phyloP scores from a whole-genome alignment of 2,113 vertebrate genomes.

The Gymnocephalus cernua region DNA sequence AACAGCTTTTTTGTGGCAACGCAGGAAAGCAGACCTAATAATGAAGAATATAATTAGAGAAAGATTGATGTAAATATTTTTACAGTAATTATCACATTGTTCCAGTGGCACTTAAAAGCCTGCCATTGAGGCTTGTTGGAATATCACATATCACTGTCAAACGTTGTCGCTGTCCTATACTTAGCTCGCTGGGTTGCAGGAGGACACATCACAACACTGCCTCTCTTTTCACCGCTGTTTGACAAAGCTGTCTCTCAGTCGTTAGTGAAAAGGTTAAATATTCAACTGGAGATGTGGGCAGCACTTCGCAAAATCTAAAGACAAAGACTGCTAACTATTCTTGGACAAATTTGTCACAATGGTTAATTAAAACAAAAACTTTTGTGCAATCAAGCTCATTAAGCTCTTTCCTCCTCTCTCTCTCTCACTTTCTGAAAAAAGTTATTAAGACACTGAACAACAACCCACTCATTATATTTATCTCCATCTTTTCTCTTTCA shows the following conservation, averaged over 20 bases:
- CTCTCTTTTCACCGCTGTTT: slow-evolving; percentile 5
- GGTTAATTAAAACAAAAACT: slow-evolving; percentile 29
- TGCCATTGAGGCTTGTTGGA: slow-evolving; percentile 15
- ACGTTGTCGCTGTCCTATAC: not conserved
- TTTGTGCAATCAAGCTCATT: not conserved
- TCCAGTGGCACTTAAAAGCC: slow-evolving; percentile 7
- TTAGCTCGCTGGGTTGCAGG: slow-evolving; percentile 13
- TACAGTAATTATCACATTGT: not conserved
- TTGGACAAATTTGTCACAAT: not conserved
- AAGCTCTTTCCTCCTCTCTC: not conserved
- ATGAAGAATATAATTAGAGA: not conserved
- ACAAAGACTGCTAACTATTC: not conserved
- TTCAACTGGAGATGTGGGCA: not conserved
- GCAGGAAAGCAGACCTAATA: not conserved
- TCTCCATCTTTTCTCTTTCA: slow-evolving; percentile 5
- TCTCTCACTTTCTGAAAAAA: too few relatives aligned
- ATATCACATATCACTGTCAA: slow-evolving; percentile 37
- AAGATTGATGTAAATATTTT: not conserved
- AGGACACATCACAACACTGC: slow-evolving; percentile 22
- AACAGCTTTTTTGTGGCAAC: not conserved
- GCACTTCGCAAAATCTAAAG: too few relatives aligned
- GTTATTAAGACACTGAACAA: not conserved
- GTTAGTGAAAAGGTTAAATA: slow-evolving; percentile 13
- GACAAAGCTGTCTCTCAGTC: slow-evolving; percentile 5
- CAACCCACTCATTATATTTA: not conserved